Percentiles rank a stretch among this genome's conserved stretches.
Conservation (phyloP, 2,113 vertebrate genomes). For the Chloropsis hardwickii region DNA sequence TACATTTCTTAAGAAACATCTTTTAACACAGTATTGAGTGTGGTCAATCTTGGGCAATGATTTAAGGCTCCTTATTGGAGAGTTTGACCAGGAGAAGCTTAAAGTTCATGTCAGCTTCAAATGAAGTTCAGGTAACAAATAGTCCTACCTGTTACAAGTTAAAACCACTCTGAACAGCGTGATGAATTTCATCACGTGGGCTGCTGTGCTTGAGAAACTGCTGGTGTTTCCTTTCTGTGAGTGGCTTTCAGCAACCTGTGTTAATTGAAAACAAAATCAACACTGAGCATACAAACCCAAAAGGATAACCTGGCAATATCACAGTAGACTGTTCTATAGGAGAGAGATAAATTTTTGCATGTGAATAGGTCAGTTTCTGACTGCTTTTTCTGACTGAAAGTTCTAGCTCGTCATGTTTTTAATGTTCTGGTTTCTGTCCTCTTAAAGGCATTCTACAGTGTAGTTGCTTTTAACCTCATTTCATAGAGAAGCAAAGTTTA, state of each 20-base stretch:
- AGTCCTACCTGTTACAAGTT: background rate
- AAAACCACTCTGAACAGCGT: fast-evolving
- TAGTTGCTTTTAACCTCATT: background rate
- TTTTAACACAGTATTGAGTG: background rate
- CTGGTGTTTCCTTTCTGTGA: background rate
- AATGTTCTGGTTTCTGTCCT: background rate
- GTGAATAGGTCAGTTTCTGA: background rate
- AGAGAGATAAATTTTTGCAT: background rate
- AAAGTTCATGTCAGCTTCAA: background rate
- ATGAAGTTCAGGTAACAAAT: background rate
- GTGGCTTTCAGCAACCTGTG: background rate
- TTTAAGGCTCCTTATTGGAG: background rate
- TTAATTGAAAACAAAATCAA: background rate
- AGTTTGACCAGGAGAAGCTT: background rate
- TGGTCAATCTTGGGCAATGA: background rate
- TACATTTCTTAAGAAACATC: background rate
- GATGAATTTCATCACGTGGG: background rate
- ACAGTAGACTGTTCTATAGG: background rate
- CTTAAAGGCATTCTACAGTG: background rate
- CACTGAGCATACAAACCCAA: background rate
- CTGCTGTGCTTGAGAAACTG: background rate
- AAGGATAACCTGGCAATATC: background rate
- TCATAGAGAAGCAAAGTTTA: background rate
- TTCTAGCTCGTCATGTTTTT: background rate
- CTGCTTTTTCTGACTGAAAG: background rate